Evolutionary conservation across 2,113 vertebrate genomes (phyloP).

Genomic region (Xenopus tropicalis): DNA sequence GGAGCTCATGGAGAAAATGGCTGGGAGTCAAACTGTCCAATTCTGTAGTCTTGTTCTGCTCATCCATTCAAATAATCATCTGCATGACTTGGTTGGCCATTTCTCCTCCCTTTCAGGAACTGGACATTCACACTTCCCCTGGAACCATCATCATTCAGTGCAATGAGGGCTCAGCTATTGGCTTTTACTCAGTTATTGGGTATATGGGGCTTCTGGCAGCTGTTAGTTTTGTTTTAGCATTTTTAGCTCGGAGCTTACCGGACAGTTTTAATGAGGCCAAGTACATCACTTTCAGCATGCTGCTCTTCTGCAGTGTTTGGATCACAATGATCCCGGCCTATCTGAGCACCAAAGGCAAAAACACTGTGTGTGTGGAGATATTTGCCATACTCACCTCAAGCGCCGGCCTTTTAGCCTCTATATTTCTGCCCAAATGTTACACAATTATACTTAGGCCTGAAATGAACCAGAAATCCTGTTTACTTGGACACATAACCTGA

Average conservation of each 20-base stretch:
- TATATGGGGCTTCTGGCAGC: constrained; percentile 50
- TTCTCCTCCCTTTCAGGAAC: constrained; percentile 26
- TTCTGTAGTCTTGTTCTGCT: constrained; percentile 9
- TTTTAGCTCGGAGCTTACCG: background rate
- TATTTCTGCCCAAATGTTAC: background rate
- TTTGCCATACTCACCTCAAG: constrained; percentile 10
- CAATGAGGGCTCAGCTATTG: constrained; percentile 20
- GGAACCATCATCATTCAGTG: constrained; percentile 29
- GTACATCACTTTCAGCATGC: constrained; percentile 19
- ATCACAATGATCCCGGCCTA: constrained; percentile 38
- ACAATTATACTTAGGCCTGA: background rate
- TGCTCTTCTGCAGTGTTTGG: constrained; percentile 33
- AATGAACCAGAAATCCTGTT: background rate
- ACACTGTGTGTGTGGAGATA: constrained; percentile 13
- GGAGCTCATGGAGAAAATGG: constrained; percentile 31
- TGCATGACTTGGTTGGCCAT: constrained; percentile 24
- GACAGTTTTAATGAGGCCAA: constrained; percentile 42
- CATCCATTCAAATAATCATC: constrained; percentile 22
- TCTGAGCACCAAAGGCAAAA: constrained; percentile 18
- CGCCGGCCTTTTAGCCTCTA: background rate
- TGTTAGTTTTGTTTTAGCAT: constrained; percentile 46
- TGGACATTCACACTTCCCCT: constrained; percentile 4
- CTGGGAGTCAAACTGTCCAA: constrained; percentile 15
- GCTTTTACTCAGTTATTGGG: constrained; percentile 45
- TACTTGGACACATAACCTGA: background rate